Base-by-base conservation (phyloP, 2,797 vertebrate species). In the Pseudotriccus pelzelni region DNA sequence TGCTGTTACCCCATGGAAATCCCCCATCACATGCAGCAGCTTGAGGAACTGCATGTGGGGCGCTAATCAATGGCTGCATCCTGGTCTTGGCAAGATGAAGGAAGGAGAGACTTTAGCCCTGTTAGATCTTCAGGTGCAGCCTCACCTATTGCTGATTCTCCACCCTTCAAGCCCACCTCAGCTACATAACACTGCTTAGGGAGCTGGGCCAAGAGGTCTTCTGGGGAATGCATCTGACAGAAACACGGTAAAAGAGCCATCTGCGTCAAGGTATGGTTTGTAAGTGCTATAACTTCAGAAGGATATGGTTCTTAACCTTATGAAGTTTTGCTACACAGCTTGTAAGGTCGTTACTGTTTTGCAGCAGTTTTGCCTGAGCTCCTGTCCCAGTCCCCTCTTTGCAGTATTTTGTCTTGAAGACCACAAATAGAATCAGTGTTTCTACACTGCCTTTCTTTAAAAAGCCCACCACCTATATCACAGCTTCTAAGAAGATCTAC, bases 11-110 rank as follows among this genome's bases (percentile, higher is more conserved):
- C 23, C 14, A 7, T 3, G 9, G 43, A 83, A 85, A 83, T 23
- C 11, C 34, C 24, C 34, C 1, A 1, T 6, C 44, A 34, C n/a
- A 25, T 0, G 6, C 16, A 70, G 47, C 22, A 56, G 34, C 34
- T 7, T 15, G 25, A 76, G 16, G 23, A 87, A 58, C 50, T 15
- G 34, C 55, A 64, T 11, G 17, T 52, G 17, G 50, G 27, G 43
- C 2, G 1, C 47, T 74, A 37, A 12, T 36, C n/a, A 68, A 14
- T 9, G 18, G 7, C 37, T 49, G 20, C 58, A n/a, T 67, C 53
- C 21, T 39, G 30, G 25, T 64, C 46, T 34, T 43, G 58, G 34
- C 67, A 79, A 87, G 43, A 39, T 4, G 46, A 84, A 84, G 58
- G 37, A 72, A 37, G 44, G 17, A 59, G 43, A 77, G 24, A 67